Base-by-base conservation (phyloP, 2,888 invertebrate species). In the Quadroppia sp. region DNA sequence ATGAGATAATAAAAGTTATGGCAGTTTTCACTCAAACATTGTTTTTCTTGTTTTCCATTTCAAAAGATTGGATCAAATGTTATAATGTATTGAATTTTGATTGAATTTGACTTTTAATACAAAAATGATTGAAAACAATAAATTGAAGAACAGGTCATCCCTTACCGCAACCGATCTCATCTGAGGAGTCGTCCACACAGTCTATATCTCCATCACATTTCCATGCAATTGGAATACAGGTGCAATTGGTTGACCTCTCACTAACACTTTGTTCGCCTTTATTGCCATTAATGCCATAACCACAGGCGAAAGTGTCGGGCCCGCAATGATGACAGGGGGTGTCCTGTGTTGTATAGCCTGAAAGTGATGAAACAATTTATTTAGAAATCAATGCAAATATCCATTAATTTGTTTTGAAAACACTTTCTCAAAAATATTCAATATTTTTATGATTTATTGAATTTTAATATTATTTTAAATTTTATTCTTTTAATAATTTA, bases 151-250 rank as follows among this genome's bases (percentile, higher is more conserved):
- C 45, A 13, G 15, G 11, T 15, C 2, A 45, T 45, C 45, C 11
- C 45, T 32, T 71, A 74, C 89, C 86, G 80, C 92, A 92, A 76
- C 88, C 87, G 56, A 86, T 84, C 83, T 92, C 92, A 79, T 93
- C 92, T 81, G 90, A 90, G 0, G 89, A 89, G 72, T 89, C 87
- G 1, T 45, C 25, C 1, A 32, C 9, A 80, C 93, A 94, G 80
- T 93, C 92, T 0, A 88, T 86, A 45, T 89, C 88, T 1, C 91
- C 91, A 80, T 93, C 92, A 80, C 93, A 93, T 0, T 89, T 86
- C 91, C 92, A 92, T 0, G 88, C 87, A 83, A 88, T 67, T 23
- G 76, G 77, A 73, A 81, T 80, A 74, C 81, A 81, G 7, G 74
- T 74, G 53, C 74, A 74, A 59, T 74, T 74, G 11, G 70, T n/a